Conservation (phyloP, 1,140 invertebrate genomes). For the Antheraea pernyi region DNA sequence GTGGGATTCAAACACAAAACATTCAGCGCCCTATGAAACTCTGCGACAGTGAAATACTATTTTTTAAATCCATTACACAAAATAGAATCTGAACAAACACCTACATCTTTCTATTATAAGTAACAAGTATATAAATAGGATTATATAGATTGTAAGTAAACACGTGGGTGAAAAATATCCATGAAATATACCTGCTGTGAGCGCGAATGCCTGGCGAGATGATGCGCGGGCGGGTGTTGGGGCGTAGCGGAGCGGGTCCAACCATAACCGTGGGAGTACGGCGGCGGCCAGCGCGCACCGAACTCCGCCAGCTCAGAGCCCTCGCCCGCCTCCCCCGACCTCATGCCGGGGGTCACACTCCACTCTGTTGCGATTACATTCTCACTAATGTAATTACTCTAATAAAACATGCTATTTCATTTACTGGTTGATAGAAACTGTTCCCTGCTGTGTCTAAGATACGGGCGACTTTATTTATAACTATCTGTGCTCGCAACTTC, state of each 20-base stretch:
- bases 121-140: no score
- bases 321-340: conserved; percentile 77
- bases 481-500: no score
- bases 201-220: conserved; percentile 69
- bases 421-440: neutral
- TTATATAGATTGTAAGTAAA: no score
- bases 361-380: conserved; percentile 38
- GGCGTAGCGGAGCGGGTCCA: conserved; percentile 73
- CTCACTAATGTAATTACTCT: neutral
- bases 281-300: conserved; percentile 69
- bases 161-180: neutral
- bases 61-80: no score
- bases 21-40: no score
- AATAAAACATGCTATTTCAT: neutral
- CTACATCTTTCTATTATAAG: neutral
- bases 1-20: no score
- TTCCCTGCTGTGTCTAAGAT: no score
- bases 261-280: conserved; percentile 65
- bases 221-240: conserved; percentile 72
- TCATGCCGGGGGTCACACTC: conserved; percentile 73
- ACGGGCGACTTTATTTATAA: no score
- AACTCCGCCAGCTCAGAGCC: conserved; percentile 77
- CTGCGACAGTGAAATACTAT: no score
- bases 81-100: no score
- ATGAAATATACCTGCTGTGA: conserved; percentile 58